phyloP scores from a whole-genome alignment of 2,113 vertebrate species.

The Megaceryle maxima region DNA sequence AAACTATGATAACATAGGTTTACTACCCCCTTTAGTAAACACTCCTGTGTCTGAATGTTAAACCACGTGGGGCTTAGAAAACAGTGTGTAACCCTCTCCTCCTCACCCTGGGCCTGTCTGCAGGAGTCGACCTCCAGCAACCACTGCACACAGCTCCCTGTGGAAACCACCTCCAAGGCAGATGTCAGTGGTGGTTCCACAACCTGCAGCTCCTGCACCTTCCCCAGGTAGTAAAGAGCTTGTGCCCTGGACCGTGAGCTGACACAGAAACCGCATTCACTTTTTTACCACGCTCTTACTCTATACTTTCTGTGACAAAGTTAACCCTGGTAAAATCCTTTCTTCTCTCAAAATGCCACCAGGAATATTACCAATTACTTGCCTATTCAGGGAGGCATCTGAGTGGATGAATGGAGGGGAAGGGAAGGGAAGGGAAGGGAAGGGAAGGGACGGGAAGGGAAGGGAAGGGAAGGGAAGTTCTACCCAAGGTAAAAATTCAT shows the following conservation, averaged over 20 bases:
- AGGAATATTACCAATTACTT: not conserved
- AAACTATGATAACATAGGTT: no score
- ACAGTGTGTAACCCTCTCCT: accelerated
- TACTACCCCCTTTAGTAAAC: not conserved
- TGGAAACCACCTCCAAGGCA: not conserved
- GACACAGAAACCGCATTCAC: not conserved
- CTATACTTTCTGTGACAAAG: not conserved
- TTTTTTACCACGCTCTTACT: not conserved
- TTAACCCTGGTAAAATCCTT: not conserved
- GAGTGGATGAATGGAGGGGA: not conserved
- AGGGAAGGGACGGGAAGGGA: not conserved
- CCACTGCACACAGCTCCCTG: not conserved
- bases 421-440: no score
- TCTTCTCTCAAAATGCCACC: not conserved
- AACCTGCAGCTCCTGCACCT: not conserved
- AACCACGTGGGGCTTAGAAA: not conserved
- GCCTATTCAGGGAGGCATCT: not conserved
- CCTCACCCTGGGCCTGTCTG: not conserved
- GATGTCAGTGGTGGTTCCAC: accelerated
- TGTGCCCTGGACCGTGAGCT: not conserved
- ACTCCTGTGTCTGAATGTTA: not conserved
- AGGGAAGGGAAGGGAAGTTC: not conserved
- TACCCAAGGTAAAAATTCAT: not conserved
- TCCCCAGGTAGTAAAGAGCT: not conserved
- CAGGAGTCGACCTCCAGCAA: not conserved